Evolutionary conservation across 2,113 vertebrate genomes (phyloP).

Genomic region (Nettapus auritus): DNA sequence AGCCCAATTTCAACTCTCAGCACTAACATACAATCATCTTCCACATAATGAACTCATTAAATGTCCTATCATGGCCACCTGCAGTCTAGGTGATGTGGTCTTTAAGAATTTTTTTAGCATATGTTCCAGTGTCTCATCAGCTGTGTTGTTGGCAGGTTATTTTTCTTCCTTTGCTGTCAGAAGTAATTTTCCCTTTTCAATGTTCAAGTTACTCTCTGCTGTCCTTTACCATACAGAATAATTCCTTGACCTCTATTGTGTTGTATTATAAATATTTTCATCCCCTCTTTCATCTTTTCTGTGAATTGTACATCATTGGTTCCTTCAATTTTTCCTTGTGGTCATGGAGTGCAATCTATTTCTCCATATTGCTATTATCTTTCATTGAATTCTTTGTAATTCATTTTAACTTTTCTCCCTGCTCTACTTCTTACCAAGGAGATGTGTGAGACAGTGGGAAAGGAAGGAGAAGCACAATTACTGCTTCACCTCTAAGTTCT

Average conservation of each 20-base stretch:
- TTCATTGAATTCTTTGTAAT: constrained; percentile 8
- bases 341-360: not conserved
- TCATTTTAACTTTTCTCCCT: constrained; percentile 15
- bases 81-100: constrained; percentile 42
- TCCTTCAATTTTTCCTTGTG: constrained; percentile 2
- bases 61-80: constrained; percentile 45
- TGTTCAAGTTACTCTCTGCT: constrained; percentile 22
- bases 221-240: constrained; percentile 23
- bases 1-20: constrained; percentile 35
- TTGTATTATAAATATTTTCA: constrained; percentile 37
- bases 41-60: constrained; percentile 63
- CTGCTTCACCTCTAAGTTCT: not conserved
- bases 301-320: not conserved
- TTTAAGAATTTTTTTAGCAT: constrained; percentile 51
- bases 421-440: not conserved
- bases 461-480: not conserved
- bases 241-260: constrained; percentile 23
- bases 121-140: not conserved
- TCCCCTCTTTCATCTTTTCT: constrained; percentile 36
- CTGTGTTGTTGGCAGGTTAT: constrained; percentile 25
- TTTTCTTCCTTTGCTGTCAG: constrained; percentile 28
- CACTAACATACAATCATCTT: constrained; percentile 43
- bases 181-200: constrained; percentile 48
- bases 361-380: not conserved
- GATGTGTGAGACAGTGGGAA: not conserved